These are phyloP conservation scores for Enteromius fasciolatus DNA, from an alignment of 2,797 vertebrate species.

Conservation along the genomic window DNA sequence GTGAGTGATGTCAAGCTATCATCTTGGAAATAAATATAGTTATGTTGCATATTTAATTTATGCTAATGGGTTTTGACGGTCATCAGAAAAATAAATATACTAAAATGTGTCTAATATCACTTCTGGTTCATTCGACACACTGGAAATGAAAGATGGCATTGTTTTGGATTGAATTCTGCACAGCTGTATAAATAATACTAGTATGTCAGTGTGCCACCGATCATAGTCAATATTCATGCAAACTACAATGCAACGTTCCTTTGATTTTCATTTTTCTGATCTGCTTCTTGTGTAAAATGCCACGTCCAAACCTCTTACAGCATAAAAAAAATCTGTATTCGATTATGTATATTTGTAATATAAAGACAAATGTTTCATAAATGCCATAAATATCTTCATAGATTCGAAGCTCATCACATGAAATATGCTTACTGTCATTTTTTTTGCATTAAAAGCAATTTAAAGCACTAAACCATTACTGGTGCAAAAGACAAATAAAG, in stretches of 20 bases:
- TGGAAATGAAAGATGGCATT: neutral
- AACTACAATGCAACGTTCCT: neutral
- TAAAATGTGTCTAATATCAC: neutral
- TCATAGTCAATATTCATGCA: constrained; percentile 24
- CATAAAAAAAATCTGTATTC: neutral
- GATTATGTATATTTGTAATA: neutral
- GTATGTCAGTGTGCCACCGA: constrained; percentile 2
- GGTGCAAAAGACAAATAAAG: constrained; percentile 17
- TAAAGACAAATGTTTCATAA: constrained; percentile 28
- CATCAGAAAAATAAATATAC: neutral
- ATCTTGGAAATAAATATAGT: neutral
- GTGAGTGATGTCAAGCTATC: neutral
- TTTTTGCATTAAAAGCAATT: constrained; percentile 12
- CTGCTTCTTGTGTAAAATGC: constrained; percentile 19
- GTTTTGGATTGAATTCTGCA: neutral
- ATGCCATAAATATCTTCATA: constrained; percentile 27
- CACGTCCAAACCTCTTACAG: neutral
- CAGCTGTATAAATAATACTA: neutral
- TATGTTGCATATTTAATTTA: neutral
- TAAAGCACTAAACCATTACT: constrained; percentile 8
- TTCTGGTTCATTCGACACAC: neutral
- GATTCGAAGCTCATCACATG: constrained; percentile 9
- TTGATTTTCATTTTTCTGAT: constrained; percentile 4
- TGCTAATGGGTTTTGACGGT: neutral
- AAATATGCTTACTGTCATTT: constrained; percentile 34